phyloP scores from a whole-genome alignment of 1,140 invertebrate species.

The Macrobrachium rosenbergii region DNA sequence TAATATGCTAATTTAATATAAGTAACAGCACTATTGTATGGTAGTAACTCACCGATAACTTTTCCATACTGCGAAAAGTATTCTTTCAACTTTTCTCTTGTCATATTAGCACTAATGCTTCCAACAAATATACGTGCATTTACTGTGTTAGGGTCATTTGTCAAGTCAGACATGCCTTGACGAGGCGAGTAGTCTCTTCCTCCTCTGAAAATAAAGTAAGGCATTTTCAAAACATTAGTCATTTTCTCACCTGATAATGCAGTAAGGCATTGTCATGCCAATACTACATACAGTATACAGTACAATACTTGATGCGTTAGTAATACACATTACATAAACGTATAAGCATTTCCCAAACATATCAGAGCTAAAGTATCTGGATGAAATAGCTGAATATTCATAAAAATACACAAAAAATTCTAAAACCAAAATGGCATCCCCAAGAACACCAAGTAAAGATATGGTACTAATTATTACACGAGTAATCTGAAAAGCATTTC shows the following conservation, averaged over 20 bases:
- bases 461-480: no score
- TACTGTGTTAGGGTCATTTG: constrained; percentile 51
- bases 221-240: background rate
- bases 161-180: constrained; percentile 46
- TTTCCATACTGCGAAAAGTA: constrained; percentile 49
- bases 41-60: constrained; percentile 40
- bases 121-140: constrained; percentile 55
- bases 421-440: no score
- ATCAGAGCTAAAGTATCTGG: no score
- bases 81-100: constrained; percentile 42
- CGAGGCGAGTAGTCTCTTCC: constrained; percentile 26
- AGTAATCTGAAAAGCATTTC: no score
- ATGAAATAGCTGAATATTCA: no score
- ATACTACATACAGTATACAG: background rate
- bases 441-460: no score
- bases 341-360: no score
- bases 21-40: background rate
- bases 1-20: background rate
- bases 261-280: background rate
- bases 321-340: no score
- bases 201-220: constrained; percentile 17
- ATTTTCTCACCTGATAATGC: background rate
- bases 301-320: background rate
- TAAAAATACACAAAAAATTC: no score
- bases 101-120: constrained; percentile 50